These are phyloP conservation scores for Heterocephalus glaber DNA, from an alignment of 2,113 vertebrate species.

Conservation along the genomic window DNA sequence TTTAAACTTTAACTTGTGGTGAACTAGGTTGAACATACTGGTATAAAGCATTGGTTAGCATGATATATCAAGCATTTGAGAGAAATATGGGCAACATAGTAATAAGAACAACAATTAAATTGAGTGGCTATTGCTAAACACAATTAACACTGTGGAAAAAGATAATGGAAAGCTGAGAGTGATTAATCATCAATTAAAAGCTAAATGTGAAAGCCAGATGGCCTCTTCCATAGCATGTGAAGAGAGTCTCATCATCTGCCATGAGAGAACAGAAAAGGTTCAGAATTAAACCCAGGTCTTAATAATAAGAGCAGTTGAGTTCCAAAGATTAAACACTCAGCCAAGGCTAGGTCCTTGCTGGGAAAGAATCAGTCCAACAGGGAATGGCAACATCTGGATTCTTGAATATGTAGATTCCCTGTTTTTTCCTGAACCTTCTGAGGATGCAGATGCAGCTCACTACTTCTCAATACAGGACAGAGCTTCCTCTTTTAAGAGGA, in stretches of 20 bases:
- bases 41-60: background rate
- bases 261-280: background rate
- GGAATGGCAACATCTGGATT: background rate
- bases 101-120: background rate
- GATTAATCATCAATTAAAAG: conserved; percentile 46
- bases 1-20: background rate
- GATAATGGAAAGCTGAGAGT: background rate
- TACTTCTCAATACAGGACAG: background rate
- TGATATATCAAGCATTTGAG: background rate
- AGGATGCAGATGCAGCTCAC: background rate
- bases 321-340: background rate
- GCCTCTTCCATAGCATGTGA: background rate
- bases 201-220: background rate
- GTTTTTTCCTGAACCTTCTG: background rate
- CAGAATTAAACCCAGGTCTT: background rate
- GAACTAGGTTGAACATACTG: background rate
- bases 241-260: background rate
- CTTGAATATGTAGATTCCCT: conserved; percentile 20
- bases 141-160: background rate
- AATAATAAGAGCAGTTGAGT: conserved; percentile 4
- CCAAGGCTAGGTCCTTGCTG: background rate
- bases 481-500: background rate
- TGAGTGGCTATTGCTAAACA: background rate
- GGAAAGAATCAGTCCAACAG: background rate
- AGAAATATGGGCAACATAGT: background rate